These are phyloP conservation scores for Serripes groenlandicus DNA, from an alignment of 2,888 invertebrate species.

Conservation along the genomic window DNA sequence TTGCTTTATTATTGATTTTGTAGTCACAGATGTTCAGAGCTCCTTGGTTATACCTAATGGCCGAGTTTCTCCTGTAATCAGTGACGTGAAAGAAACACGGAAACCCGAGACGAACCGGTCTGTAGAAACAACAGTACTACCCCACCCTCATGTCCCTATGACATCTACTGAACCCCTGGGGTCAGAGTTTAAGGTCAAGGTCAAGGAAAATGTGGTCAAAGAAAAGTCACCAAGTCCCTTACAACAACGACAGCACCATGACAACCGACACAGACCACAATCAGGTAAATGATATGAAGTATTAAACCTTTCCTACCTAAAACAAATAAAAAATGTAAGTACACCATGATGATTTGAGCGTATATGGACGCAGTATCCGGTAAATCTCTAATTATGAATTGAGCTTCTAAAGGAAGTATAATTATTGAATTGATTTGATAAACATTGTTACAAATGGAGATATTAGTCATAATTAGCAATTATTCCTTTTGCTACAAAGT, in stretches of 20 bases:
- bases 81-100: neutral
- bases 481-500: neutral
- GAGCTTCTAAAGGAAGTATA: no score
- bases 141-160: conserved; percentile 25
- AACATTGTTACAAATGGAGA: neutral
- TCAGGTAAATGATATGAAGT: conserved; percentile 66
- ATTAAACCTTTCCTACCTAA: neutral
- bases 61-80: conserved; percentile 21
- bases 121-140: neutral
- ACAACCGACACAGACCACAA: conserved; percentile 65
- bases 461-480: neutral
- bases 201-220: conserved; percentile 26
- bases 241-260: conserved; percentile 63
- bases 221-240: conserved; percentile 55
- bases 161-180: neutral
- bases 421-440: no score
- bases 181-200: conserved; percentile 30
- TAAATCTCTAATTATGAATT: no score
- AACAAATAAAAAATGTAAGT: no score
- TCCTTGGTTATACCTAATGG: conserved; percentile 11
- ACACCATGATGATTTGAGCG: no score
- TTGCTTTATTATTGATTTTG: neutral
- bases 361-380: no score
- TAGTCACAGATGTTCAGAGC: conserved; percentile 9
- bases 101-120: neutral